Evolutionary conservation across 1,140 invertebrate genomes (phyloP).

Genomic region (Trissolcus basalis): DNA sequence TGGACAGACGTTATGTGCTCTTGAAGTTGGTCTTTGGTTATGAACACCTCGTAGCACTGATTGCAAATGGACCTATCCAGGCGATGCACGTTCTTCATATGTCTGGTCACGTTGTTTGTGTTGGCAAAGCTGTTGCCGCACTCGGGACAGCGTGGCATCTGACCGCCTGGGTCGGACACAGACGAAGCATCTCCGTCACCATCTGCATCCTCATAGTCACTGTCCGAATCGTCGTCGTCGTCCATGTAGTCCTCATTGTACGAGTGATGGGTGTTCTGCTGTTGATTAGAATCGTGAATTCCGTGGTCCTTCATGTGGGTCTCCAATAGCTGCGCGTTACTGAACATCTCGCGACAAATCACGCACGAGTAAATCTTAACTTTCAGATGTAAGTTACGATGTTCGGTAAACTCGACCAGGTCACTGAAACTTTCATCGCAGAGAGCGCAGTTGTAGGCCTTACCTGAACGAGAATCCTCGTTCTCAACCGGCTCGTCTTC

Average conservation of each 20-base stretch:
- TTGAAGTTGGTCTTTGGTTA: conserved; percentile 56
- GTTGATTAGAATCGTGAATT: conserved; percentile 63
- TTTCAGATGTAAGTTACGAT: conserved; percentile 81
- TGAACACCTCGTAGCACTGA: conserved; percentile 67
- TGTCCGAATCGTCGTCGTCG: not conserved
- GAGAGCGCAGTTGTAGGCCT: conserved; percentile 78
- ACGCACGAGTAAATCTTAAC: conserved; percentile 81
- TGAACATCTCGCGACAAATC: conserved; percentile 79
- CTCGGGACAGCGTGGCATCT: conserved; percentile 76
- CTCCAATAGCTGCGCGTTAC: conserved; percentile 77
- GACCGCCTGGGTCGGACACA: conserved; percentile 57
- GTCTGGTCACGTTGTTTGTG: conserved; percentile 71
- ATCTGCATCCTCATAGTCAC: conserved; percentile 22
- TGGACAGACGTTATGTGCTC: conserved; percentile 56
- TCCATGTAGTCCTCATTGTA: conserved; percentile 54
- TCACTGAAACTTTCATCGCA: conserved; percentile 80
- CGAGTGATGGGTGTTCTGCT: conserved; percentile 63
- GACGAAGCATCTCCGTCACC: conserved; percentile 32
- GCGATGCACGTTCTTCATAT: conserved; percentile 77
- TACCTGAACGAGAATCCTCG: conserved; percentile 22
- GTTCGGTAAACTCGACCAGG: conserved; percentile 78
- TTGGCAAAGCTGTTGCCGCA: conserved; percentile 79
- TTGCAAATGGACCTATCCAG: conserved; percentile 74
- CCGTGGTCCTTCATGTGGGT: conserved; percentile 78
- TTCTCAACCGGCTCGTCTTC: not conserved